Base-by-base conservation (phyloP, 2,113 vertebrate species). In the Phainopepla nitens region DNA sequence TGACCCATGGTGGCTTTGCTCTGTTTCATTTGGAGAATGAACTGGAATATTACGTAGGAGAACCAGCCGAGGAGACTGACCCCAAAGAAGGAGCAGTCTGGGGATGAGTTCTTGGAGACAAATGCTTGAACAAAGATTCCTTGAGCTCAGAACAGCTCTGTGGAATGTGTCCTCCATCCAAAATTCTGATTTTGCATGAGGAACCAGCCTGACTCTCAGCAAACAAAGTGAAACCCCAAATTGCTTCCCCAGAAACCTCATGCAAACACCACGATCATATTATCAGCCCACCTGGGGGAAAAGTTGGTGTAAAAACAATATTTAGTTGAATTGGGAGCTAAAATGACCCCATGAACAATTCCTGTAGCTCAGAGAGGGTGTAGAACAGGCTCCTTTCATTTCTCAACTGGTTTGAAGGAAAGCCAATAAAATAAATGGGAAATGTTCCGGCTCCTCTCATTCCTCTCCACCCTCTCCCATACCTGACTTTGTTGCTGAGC, bases 191-290 rank as follows among this genome's bases (percentile, higher is more conserved):
- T 90, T 79, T 56, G 66, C 50, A 65, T 45, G 65, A 82, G 42
- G 65, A 90, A 76, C 78, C 69, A 71, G 31, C 77, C 50, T 82
- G 66, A 8, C 33, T 66, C 39, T 60, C 57, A 35, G 53, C 20
- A 88, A 96, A 81, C 51, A 33, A 44, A 42, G 24, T 7, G 23
- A 93, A 93, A 90, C 42, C 68, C 79, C 54, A 82, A 93, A 88
- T 0, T 62, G 10, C 82, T 78, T 62, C 56, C 29, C 51, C 17
- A 73, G 92, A 91, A 91, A 92, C 75, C 35, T 90, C 92, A 70
- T 8, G 6, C 79, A 86, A 83, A 76, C 82, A 44, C 54, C 71
- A 24, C 1, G 0, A n/a, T 28, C 0, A 0, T 3, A 35, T 66
- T 80, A 47, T 70, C 82, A 70, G 58, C 85, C 58, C 79, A 78